Base-by-base conservation (phyloP, 2,888 invertebrate species). In the Stenodera caucasica region DNA sequence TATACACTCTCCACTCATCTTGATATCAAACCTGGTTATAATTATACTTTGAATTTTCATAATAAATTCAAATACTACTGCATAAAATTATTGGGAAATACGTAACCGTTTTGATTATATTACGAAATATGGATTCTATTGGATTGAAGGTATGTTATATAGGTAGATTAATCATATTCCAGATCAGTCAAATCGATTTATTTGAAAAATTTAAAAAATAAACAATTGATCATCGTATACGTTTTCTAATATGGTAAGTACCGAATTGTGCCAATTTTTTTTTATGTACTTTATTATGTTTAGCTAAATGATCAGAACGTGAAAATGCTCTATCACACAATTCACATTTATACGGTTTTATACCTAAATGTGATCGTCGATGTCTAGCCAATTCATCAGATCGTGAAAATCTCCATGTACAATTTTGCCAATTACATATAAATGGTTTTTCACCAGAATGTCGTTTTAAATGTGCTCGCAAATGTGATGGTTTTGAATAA, bases 381-480 rank as follows among this genome's bases (percentile, higher is more conserved):
- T 97, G 97, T 18, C 97, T 85, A 2, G 96, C 94, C 67, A 97
- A 81, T 80, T 97, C 97, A 78, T 97, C 97, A 0, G 96, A 96
- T 59, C 97, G 85, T 15, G 96, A 96, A 82, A 97, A 97, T 69
- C 91, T 86, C 96, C 96, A 97, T 32, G 88, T 87, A 79, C 96
- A 97, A 49, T 90, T 92, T 3, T 74, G 71, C 85, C 85, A 86
- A 61, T 83, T 84, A 71, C 85, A 85, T 0, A 81, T 81, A 66
- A 85, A 86, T 1, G 86, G 85, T 71, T 85, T 85, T 70, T 86
- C 85, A 0, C 90, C 90, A 0, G 88, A 85, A 79, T 96, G 95
- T 29, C 95, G 84, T 12, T 95, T 85, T 67, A 94, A 79, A 75
- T 96, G 96, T 7, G 95, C 94, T 72, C 94, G 92, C 40, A 96